Evolutionary conservation across 1,140 invertebrate genomes (phyloP), one percentile per base, ranked within the genome.

Genomic region (Drosophila tropicalis): DNA sequence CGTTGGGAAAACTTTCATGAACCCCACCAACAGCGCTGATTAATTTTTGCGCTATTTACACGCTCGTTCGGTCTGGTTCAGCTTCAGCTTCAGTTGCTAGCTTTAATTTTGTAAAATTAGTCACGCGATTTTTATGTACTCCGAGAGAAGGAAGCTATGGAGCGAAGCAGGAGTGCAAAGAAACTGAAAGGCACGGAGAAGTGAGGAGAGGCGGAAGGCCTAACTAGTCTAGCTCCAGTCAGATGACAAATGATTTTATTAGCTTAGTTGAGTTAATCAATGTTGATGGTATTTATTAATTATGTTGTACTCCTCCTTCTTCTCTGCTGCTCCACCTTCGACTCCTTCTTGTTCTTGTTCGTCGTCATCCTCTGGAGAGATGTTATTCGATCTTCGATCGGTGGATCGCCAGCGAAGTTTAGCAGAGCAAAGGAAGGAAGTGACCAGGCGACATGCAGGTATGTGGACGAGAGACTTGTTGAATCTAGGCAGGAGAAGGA

Each of bases 241-340:
- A 83, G 86, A 89, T 89, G 84, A 89, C 84, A 89, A 89, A 89
- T 89, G 84, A 89, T 89, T 89, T 89, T 89, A 89, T 89, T 89
- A 89, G 84, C 84, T 89, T 89, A 89, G 84, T 89, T 89, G 84
- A 89, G 84, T 89, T 89, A 89, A 89, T 89, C 84, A 89, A 89
- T 89, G 84, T 89, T 89, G 84, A 89, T 89, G 84, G 84, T 89
- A 89, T 89, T 89, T 89, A 89, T 89, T 89, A 89, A 89, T 89
- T 89, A 89, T 89, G 84, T 89, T 84, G 85, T 90, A 67, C 70
- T 80, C 64, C 73, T 70, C 36, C 57, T 56, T 74, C 36, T 62
- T 19, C 47, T 61, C 51, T 60, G 54, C 68, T 64, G 67, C 65
- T 58, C 44, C 25, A 47, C 67, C 25, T 61, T 32, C 34, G 55